Conservation (phyloP, 2,113 vertebrate genomes). For the Willisornis vidua region DNA sequence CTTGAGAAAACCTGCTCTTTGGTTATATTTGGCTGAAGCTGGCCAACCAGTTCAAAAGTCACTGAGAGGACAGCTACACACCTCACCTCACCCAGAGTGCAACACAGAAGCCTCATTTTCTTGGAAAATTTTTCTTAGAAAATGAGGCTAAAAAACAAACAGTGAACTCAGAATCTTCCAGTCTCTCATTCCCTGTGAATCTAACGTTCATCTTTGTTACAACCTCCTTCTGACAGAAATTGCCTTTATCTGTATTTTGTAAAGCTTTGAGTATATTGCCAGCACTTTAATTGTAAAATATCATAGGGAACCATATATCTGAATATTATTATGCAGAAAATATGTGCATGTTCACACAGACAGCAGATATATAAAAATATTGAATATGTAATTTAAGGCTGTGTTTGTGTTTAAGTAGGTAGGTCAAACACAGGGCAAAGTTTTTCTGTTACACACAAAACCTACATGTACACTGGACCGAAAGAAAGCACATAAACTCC, state of each 20-base stretch:
- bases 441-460: not conserved
- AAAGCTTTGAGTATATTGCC: slow-evolving; percentile 59
- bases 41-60: not conserved
- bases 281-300: slow-evolving; percentile 59
- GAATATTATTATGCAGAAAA: slow-evolving; percentile 60
- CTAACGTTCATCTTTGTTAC: slow-evolving; percentile 26
- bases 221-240: slow-evolving; percentile 46
- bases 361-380: slow-evolving; percentile 49
- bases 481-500: slow-evolving; percentile 20
- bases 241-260: slow-evolving; percentile 54
- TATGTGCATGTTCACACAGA: slow-evolving; percentile 62
- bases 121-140: not conserved
- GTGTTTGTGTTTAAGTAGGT: slow-evolving; percentile 8
- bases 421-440: slow-evolving; percentile 65
- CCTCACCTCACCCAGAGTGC: not conserved
- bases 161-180: not conserved
- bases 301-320: slow-evolving; percentile 36
- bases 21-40: not conserved
- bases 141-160: slow-evolving; percentile 24
- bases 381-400: slow-evolving; percentile 49
- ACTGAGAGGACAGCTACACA: not conserved
- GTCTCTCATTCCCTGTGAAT: slow-evolving; percentile 6
- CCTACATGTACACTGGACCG: not conserved
- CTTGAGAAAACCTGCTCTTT: not conserved
- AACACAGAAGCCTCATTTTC: not conserved